phyloP scores from a whole-genome alignment of 2,888 invertebrate genomes.

The Stenotaenia linearis region DNA sequence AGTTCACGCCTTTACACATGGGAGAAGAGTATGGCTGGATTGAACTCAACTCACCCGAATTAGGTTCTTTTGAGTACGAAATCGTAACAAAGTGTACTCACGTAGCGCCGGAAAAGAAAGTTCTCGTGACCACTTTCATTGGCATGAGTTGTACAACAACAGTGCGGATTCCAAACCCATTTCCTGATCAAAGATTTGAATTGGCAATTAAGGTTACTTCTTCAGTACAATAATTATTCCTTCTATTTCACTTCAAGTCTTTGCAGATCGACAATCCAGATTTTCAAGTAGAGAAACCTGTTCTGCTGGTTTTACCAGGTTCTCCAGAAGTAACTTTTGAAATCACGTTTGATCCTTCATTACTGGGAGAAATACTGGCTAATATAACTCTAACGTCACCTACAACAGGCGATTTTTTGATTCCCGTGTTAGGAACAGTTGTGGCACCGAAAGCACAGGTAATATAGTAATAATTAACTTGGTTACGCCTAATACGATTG shows the following conservation, averaged over 20 bases:
- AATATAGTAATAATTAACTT: background rate
- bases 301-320: background rate
- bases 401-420: background rate
- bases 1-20: background rate
- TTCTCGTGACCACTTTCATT: background rate
- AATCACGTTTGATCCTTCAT: background rate
- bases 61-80: background rate
- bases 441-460: background rate
- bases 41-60: background rate
- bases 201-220: background rate
- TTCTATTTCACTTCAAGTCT: too few relatives aligned
- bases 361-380: background rate
- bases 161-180: background rate
- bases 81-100: background rate
- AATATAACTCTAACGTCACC: background rate
- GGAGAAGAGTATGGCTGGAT: background rate
- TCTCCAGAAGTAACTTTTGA: background rate
- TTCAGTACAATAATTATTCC: background rate
- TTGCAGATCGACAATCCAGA: background rate
- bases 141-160: background rate
- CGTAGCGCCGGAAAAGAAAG: background rate
- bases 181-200: background rate
- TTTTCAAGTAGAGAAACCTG: background rate
- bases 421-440: background rate
- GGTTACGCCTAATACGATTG: too few relatives aligned